Base-by-base conservation (phyloP, 2,797 vertebrate species). In the Agapornis canus region DNA sequence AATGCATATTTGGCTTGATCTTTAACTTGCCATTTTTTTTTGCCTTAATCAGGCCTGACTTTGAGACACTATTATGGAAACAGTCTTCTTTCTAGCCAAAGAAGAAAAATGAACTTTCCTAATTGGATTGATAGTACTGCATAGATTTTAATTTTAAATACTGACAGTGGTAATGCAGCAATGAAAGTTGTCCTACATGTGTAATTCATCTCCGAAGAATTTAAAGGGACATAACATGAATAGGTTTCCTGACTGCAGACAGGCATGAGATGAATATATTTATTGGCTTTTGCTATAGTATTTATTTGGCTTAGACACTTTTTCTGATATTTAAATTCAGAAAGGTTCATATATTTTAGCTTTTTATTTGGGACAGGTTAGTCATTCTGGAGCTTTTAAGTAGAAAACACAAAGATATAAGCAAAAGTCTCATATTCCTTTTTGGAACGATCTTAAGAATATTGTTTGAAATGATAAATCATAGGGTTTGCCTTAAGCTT, bases 81-180 rank as follows among this genome's bases (percentile, higher is more conserved):
- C 6, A 66, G 21, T 49, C 11, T 51, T 90, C 77, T 86, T 64
- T 75, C 27, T 83, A 75, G 26, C 27, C 29, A 78, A 80, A 92
- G 51, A 92, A 19, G 15, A 86, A 84, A 95, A 90, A 54, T 26
- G 11, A 93, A 79, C 68, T 76, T 94, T 94, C 40, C n/a, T 76
- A 83, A 83, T 90, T 87, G 40, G 13, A 31, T 43, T 91, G 59
- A 76, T 83, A 70, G 8, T 12, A 68, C 19, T 86, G 61, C 37
- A 90, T 65, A 69, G 22, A 85, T 66, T 57, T 89, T 93, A 65
- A 64, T 63, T 89, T 94, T 65, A 81, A 92, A 72, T 69, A 75
- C 43, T 82, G 86, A 57, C 68, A 72, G 14, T 48, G 20, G 39
- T 49, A 90, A 40, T 32, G 31, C 48, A 86, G 8, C 31, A 77